Conservation (phyloP, 2,113 vertebrate species). For the Corythornis cristatus region DNA sequence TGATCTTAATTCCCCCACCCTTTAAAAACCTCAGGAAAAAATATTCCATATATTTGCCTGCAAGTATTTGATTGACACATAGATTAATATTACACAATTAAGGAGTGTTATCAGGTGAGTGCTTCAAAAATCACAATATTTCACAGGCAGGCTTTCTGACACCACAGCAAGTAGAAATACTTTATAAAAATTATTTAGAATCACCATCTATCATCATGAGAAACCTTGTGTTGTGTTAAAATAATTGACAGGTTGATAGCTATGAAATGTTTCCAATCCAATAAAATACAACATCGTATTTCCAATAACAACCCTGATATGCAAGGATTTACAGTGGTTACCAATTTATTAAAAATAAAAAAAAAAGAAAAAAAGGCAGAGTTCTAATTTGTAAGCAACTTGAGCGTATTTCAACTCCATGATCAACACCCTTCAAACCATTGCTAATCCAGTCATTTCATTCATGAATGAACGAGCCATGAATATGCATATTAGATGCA, state of each 20-base stretch:
- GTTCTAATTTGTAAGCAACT: conserved; percentile 30
- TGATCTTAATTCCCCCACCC: conserved; percentile 24
- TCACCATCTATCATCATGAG: conserved; percentile 51
- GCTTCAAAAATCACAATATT: conserved; percentile 67
- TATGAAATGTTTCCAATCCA: conserved; percentile 51
- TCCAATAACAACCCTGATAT: conserved; percentile 12
- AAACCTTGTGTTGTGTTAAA: conserved; percentile 49
- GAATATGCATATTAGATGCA: conserved; percentile 55
- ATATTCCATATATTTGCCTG: not conserved
- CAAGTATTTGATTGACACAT: conserved; percentile 52
- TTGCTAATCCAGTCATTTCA: conserved; percentile 39
- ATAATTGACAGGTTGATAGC: conserved; percentile 65
- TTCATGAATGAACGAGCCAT: conserved; percentile 53
- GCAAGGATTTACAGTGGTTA: conserved; percentile 16
- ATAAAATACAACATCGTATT: conserved; percentile 47
- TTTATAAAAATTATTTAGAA: conserved; percentile 69
- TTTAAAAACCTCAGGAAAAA: conserved; percentile 5
- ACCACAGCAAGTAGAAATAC: conserved; percentile 50
- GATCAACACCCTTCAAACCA: conserved; percentile 54
- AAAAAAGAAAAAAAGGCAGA: conserved; percentile 8
- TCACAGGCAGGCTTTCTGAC: conserved; percentile 51
- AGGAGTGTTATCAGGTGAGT: conserved; percentile 53
- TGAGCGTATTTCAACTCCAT: not conserved
- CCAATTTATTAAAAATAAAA: conserved; percentile 1
- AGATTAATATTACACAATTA: conserved; percentile 66